Evolutionary conservation across 2,888 invertebrate genomes (phyloP).

Genomic region (Periphyllus acericola): DNA sequence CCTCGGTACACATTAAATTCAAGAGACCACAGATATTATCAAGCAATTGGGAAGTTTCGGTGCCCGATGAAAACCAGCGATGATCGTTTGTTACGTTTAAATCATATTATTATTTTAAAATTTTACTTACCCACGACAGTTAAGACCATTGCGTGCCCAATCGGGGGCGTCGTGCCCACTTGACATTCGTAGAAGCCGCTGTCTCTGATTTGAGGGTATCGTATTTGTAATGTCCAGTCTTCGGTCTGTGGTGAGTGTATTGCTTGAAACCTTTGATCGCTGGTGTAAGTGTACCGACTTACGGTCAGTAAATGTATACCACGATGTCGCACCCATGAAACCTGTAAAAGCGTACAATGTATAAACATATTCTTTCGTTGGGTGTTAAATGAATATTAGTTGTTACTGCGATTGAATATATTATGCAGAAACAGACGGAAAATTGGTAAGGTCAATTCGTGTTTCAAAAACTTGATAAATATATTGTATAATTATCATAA

Average conservation of each 20-base stretch:
- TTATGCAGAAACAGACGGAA: no score
- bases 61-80: not conserved
- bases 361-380: not conserved
- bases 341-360: slow-evolving; percentile 72
- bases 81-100: no score
- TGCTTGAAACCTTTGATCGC: slow-evolving; percentile 89
- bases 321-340: slow-evolving; percentile 90
- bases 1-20: no score
- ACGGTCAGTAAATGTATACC: slow-evolving; percentile 91
- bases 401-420: no score
- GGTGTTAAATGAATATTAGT: no score
- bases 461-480: no score
- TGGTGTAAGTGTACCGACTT: slow-evolving; percentile 90
- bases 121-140: slow-evolving; percentile 87
- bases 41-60: no score
- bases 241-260: slow-evolving; percentile 81
- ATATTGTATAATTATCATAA: no score
- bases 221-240: slow-evolving; percentile 92
- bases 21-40: no score
- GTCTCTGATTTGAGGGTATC: slow-evolving; percentile 90
- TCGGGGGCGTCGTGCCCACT: slow-evolving; percentile 91
- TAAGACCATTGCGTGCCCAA: slow-evolving; percentile 90
- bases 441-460: no score
- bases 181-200: slow-evolving; percentile 93
- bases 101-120: no score